Evolutionary conservation across 2,113 vertebrate genomes (phyloP).

Genomic region (Neomonachus schauinslandi): DNA sequence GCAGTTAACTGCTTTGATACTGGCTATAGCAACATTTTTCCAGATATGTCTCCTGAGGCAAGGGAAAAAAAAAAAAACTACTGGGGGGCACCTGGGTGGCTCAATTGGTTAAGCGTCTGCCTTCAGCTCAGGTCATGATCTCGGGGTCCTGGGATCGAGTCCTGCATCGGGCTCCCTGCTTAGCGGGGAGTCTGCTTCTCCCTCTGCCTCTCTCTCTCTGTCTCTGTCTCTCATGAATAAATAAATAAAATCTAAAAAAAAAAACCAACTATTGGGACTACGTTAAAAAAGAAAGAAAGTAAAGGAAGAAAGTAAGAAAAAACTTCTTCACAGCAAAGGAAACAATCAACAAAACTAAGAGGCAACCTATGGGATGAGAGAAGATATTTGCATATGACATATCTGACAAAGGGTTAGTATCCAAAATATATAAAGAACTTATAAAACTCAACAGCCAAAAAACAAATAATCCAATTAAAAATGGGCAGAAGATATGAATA

Average conservation of each 20-base stretch:
- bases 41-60: not conserved
- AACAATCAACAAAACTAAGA: not conserved
- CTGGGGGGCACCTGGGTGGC: too few species aligned
- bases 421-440: not conserved
- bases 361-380: not conserved
- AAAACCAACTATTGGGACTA: not conserved
- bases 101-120: too few species aligned
- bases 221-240: too few species aligned
- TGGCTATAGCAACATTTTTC: not conserved
- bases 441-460: not conserved
- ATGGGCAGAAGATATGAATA: not conserved
- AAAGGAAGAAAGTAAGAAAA: not conserved
- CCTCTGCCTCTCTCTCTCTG: too few species aligned
- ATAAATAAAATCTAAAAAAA: too few species aligned
- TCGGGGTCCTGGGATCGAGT: too few species aligned
- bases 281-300: not conserved
- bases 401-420: not conserved
- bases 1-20: not conserved
- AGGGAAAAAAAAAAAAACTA: not conserved
- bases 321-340: not conserved
- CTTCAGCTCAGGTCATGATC: too few species aligned
- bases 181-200: too few species aligned
- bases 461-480: not conserved
- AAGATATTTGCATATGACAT: not conserved
- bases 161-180: too few species aligned